Evolutionary conservation across 2,113 vertebrate genomes (phyloP).

Genomic region (Neolamprologus sp.): DNA sequence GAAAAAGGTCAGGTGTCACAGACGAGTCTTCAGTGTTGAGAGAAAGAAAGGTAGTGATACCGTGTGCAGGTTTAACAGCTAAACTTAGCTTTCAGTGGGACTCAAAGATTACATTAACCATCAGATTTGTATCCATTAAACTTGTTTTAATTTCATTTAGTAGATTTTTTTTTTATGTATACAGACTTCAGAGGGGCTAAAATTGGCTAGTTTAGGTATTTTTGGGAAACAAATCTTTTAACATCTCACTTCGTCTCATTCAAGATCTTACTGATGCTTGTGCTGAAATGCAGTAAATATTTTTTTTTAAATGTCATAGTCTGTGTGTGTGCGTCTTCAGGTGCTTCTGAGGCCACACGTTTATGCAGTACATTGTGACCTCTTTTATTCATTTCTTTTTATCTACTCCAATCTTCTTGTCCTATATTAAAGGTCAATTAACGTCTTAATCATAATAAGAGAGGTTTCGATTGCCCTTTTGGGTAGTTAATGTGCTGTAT

Average conservation of each 20-base stretch:
- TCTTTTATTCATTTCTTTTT: not conserved
- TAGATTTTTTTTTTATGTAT: not conserved
- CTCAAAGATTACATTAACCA: not conserved
- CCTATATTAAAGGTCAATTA: not conserved
- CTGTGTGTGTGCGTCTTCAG: not conserved
- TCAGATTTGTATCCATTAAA: not conserved
- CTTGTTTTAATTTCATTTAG: not conserved
- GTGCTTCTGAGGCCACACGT: not conserved
- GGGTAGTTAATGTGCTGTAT: not conserved
- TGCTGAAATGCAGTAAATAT: not conserved
- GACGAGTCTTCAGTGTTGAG: not conserved
- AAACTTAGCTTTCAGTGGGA: not conserved
- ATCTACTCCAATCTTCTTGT: not conserved
- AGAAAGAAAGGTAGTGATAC: not conserved
- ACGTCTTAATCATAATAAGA: not conserved
- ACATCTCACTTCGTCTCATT: not conserved
- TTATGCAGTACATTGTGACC: not conserved
- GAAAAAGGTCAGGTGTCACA: not conserved
- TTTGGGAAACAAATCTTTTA: not conserved
- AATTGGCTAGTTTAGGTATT: not conserved
- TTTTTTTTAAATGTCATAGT: not conserved
- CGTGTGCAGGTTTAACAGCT: not conserved
- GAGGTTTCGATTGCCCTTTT: not conserved
- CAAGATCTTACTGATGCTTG: not conserved
- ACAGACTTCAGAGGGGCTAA: not conserved